A percentile compares a stretch with the other conserved stretches of the same genome.
Evolutionary conservation across 2,888 invertebrate genomes (phyloP).

Genomic region (Congeria kusceri): DNA sequence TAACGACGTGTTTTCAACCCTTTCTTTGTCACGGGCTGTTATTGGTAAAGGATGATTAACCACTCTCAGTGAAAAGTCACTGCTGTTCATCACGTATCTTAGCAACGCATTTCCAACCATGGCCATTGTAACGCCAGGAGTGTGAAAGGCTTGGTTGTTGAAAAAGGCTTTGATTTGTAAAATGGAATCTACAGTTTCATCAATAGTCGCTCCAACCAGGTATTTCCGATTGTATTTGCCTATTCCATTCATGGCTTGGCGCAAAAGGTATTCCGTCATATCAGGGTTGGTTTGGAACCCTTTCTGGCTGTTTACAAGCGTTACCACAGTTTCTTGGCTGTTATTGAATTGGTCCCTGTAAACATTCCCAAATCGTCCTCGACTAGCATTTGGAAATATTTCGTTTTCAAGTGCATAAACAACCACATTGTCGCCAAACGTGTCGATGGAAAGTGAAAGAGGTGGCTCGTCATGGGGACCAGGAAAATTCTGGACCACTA

Average conservation of each 20-base stretch:
- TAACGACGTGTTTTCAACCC: conserved; percentile 64
- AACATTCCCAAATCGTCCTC: conserved; percentile 41
- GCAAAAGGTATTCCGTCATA: conserved; percentile 67
- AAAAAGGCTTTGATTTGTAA: conserved; percentile 89
- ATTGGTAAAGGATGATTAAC: conserved; percentile 82
- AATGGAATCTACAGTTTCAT: conserved; percentile 29
- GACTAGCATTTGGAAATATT: conserved; percentile 2
- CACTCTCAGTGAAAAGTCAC: conserved; percentile 63
- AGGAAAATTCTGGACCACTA: conserved; percentile 88
- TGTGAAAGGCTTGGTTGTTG: conserved; percentile 93
- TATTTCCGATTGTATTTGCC: conserved; percentile 83
- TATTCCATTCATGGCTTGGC: conserved; percentile 79
- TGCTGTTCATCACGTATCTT: conserved; percentile 66
- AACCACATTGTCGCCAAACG: conserved; percentile 68
- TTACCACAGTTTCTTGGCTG: conserved; percentile 32
- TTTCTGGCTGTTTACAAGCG: conserved; percentile 60
- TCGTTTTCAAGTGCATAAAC: conserved; percentile 53
- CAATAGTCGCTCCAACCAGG: conserved; percentile 81
- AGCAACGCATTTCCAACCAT: conserved; percentile 74
- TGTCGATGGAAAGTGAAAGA: conserved; percentile 87
- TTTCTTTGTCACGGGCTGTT: conserved; percentile 68
- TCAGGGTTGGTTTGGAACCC: conserved; percentile 64
- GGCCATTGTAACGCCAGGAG: conserved; percentile 89
- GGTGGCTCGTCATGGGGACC: conserved; percentile 87
- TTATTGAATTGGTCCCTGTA: conserved; percentile 68